phyloP scores from a whole-genome alignment of 2,888 invertebrate genomes.

The Coleophora flavipennella region DNA sequence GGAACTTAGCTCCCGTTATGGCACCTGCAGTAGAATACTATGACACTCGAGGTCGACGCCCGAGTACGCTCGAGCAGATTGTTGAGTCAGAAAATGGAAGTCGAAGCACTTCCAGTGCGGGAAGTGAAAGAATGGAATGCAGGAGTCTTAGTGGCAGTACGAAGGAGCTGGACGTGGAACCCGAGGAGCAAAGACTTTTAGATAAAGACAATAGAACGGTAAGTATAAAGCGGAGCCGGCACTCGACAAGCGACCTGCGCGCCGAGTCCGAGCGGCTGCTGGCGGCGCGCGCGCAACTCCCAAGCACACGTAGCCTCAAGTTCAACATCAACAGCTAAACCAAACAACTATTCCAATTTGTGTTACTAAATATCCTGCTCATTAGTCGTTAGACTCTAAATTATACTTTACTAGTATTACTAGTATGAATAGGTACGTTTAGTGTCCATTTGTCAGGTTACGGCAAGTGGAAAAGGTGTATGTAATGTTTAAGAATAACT shows the following conservation, averaged over 20 bases:
- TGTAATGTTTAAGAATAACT: background rate
- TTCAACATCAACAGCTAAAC: constrained; percentile 64
- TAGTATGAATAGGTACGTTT: constrained; percentile 21
- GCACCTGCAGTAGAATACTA: constrained; percentile 60
- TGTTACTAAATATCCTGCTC: constrained; percentile 42
- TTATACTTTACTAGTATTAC: constrained; percentile 19
- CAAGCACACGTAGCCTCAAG: constrained; percentile 77
- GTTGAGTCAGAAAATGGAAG: constrained; percentile 59
- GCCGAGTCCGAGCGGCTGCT: constrained; percentile 72
- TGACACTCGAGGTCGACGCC: constrained; percentile 49
- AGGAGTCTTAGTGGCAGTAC: constrained; percentile 47
- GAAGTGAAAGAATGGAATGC: constrained; percentile 46
- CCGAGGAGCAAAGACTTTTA: constrained; percentile 46
- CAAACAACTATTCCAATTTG: constrained; percentile 36
- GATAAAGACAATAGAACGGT: constrained; percentile 43
- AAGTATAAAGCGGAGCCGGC: constrained; percentile 68
- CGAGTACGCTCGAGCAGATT: constrained; percentile 60
- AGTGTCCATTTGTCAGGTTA: no score
- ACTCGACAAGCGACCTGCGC: constrained; percentile 80
- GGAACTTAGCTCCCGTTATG: constrained; percentile 49
- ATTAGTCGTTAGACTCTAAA: constrained; percentile 39
- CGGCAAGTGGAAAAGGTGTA: no score
- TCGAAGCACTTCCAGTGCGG: constrained; percentile 56
- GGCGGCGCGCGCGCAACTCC: constrained; percentile 67
- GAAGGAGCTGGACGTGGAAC: constrained; percentile 37